A percentile compares a stretch with the other conserved stretches of the same genome.
Conservation (phyloP, 2,113 vertebrate species). For the Chlamydotis undulata region DNA sequence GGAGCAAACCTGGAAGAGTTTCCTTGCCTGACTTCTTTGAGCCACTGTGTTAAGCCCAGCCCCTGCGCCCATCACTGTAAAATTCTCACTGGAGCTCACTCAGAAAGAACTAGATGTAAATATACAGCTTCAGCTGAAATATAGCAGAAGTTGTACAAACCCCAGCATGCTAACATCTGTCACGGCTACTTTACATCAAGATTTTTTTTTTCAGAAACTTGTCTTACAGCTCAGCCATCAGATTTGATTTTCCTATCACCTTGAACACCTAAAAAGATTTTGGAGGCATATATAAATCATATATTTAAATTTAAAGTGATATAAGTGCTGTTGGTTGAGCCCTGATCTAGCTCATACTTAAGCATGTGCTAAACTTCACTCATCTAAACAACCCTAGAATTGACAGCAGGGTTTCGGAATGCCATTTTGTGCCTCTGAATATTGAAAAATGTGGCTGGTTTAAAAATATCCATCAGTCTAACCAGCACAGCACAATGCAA, state of each 20-base stretch:
- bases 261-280: conserved; percentile 54
- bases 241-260: conserved; percentile 56
- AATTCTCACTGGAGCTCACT: conserved; percentile 24
- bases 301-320: not conserved
- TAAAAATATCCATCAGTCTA: conserved; percentile 18
- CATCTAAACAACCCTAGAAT: not conserved
- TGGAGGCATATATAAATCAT: not conserved
- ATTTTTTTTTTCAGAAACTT: conserved; percentile 20
- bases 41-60: not conserved
- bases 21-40: not conserved
- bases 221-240: conserved; percentile 48
- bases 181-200: conserved; percentile 27
- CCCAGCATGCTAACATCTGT: conserved; percentile 53
- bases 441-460: not conserved
- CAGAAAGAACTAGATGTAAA: conserved; percentile 37
- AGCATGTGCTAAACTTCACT: conserved; percentile 10
- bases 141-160: conserved; percentile 39
- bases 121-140: conserved; percentile 52
- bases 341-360: not conserved
- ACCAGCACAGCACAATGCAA: not conserved
- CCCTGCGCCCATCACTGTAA: not conserved
- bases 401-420: conserved; percentile 21
- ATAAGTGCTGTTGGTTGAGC: not conserved
- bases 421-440: not conserved
- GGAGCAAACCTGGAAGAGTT: not conserved